Evolutionary conservation across 2,797 vertebrate genomes (phyloP).

Genomic region (Dermochelys coriacea): DNA sequence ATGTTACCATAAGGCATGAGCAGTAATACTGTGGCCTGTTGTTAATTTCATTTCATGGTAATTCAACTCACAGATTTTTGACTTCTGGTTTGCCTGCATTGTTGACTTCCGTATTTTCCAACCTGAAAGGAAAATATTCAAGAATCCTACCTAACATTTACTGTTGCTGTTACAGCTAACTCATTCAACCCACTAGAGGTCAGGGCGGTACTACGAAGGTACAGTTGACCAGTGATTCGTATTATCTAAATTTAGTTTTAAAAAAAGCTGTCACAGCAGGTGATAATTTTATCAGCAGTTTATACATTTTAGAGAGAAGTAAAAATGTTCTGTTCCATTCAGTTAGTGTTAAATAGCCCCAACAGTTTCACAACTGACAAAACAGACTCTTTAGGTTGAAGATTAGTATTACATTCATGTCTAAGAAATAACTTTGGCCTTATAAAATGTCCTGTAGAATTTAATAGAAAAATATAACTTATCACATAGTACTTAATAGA

Average conservation of each 20-base stretch:
- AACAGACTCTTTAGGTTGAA: neutral
- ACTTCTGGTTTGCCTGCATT: slow-evolving; percentile 12
- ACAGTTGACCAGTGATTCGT: neutral
- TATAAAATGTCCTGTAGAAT: neutral
- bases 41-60: slow-evolving; percentile 46
- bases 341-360: neutral
- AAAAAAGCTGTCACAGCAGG: neutral
- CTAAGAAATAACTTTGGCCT: neutral
- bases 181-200: slow-evolving; percentile 69
- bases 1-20: neutral
- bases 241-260: neutral
- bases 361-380: neutral
- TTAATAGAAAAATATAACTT: neutral
- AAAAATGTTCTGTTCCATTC: neutral
- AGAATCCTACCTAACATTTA: neutral
- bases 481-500: neutral
- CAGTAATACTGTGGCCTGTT: neutral
- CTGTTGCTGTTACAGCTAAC: neutral
- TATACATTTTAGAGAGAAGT: neutral
- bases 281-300: neutral
- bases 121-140: slow-evolving; percentile 6
- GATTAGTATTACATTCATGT: neutral
- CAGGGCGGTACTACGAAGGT: slow-evolving; percentile 58
- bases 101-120: slow-evolving; percentile 23
- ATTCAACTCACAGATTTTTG: neutral